Conservation (phyloP, 2,113 vertebrate species). For the Macaca mulatta region DNA sequence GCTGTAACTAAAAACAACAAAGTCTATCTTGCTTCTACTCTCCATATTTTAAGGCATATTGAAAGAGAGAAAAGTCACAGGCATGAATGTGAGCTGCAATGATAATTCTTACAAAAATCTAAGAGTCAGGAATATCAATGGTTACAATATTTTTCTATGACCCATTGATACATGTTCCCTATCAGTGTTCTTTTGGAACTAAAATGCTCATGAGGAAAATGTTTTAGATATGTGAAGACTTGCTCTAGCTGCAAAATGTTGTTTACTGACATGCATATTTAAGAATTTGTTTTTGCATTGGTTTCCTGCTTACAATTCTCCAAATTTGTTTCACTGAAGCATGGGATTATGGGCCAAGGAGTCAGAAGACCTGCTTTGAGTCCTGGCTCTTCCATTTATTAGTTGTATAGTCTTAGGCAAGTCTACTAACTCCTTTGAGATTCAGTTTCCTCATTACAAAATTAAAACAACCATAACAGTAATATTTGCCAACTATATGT, state of each 20-base stretch:
- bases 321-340: background rate
- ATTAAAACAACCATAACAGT: background rate
- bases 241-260: background rate
- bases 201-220: background rate
- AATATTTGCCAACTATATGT: background rate
- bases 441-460: background rate
- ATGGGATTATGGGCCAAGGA: background rate
- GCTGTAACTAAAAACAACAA: background rate
- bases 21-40: background rate
- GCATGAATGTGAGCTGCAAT: background rate
- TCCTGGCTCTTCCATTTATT: background rate
- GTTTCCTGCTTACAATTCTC: background rate
- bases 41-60: background rate
- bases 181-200: background rate
- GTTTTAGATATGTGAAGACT: background rate
- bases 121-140: background rate
- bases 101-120: background rate
- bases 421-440: background rate
- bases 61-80: background rate
- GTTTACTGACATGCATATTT: background rate
- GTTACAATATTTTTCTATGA: background rate
- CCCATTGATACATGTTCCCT: background rate
- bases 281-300: slow-evolving; percentile 7
- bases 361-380: background rate
- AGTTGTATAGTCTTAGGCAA: background rate